Conservation (phyloP, 2,113 vertebrate species). For the Capreolus pygargus region DNA sequence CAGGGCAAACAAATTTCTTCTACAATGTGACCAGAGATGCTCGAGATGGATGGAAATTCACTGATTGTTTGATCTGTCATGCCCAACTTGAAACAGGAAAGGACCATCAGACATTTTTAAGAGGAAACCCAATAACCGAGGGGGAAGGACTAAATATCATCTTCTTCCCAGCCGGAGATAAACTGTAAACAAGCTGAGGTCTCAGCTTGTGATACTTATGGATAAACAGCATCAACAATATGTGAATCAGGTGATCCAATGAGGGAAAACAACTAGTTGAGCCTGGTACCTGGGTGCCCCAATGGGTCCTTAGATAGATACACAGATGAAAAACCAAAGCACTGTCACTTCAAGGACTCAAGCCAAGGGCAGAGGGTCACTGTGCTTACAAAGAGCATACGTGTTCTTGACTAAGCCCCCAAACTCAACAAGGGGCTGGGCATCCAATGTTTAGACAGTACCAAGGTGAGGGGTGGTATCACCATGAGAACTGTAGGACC, state of each 20-base stretch:
- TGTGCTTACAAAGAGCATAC: background rate
- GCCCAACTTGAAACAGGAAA: background rate
- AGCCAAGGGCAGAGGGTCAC: background rate
- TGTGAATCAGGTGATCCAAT: background rate
- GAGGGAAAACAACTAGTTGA: background rate
- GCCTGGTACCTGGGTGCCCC: background rate
- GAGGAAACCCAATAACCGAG: background rate
- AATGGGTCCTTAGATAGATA: background rate
- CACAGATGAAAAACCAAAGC: background rate
- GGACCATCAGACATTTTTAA: background rate
- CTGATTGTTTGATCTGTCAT: background rate
- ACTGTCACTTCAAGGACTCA: background rate
- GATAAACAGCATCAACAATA: background rate
- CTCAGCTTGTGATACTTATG: background rate
- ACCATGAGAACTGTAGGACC: background rate
- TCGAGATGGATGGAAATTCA: background rate
- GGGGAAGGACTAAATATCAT: background rate
- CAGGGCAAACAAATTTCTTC: background rate
- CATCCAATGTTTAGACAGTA: background rate
- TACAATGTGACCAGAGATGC: background rate
- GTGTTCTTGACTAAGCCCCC: background rate
- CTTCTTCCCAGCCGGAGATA: background rate
- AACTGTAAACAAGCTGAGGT: background rate
- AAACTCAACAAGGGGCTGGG: background rate
- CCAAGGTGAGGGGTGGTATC: background rate